phyloP scores from a whole-genome alignment of 92 coral and sea anemone species.

The Porites lobata region DNA sequence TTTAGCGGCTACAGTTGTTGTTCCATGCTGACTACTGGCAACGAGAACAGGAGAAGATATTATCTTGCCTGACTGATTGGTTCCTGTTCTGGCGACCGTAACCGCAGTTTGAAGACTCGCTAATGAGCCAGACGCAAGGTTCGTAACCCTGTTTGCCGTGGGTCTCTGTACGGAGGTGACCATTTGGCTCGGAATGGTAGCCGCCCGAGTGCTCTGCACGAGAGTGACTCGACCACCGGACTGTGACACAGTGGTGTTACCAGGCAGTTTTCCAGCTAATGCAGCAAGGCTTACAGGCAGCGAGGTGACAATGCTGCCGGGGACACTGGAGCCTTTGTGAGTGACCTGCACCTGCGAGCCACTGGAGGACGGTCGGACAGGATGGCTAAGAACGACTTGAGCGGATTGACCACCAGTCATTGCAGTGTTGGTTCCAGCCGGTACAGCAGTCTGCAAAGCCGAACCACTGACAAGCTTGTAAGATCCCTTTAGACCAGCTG shows the following conservation, averaged over 20 bases:
- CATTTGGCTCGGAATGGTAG: slow-evolving; percentile 26
- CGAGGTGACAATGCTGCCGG: slow-evolving; percentile 30
- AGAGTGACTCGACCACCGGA: slow-evolving; percentile 37
- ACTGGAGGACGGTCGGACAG: slow-evolving; percentile 34
- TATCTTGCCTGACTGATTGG: not conserved
- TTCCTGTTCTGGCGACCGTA: slow-evolving; percentile 25
- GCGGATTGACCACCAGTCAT: slow-evolving; percentile 21
- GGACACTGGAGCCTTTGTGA: slow-evolving; percentile 41
- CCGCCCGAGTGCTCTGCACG: slow-evolving; percentile 26
- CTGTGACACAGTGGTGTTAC: slow-evolving; percentile 21
- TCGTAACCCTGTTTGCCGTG: slow-evolving; percentile 12
- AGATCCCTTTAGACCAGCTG: slow-evolving; percentile 53
- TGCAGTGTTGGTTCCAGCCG: not conserved
- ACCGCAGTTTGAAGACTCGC: slow-evolving; percentile 10
- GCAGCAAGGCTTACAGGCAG: slow-evolving; percentile 50
- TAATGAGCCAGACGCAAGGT: slow-evolving; percentile 12
- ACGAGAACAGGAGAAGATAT: slow-evolving; percentile 19
- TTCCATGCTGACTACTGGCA: not conserved
- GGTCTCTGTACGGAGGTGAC: slow-evolving; percentile 16
- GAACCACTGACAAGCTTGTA: slow-evolving; percentile 52
- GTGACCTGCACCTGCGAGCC: slow-evolving; percentile 25
- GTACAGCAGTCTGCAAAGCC: slow-evolving; percentile 19
- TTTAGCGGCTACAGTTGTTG: slow-evolving; percentile 4
- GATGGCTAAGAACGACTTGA: slow-evolving; percentile 47
- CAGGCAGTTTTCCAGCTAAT: slow-evolving; percentile 47